phyloP scores from a whole-genome alignment of 2,888 invertebrate species.

The Ceraclea dissimilis region DNA sequence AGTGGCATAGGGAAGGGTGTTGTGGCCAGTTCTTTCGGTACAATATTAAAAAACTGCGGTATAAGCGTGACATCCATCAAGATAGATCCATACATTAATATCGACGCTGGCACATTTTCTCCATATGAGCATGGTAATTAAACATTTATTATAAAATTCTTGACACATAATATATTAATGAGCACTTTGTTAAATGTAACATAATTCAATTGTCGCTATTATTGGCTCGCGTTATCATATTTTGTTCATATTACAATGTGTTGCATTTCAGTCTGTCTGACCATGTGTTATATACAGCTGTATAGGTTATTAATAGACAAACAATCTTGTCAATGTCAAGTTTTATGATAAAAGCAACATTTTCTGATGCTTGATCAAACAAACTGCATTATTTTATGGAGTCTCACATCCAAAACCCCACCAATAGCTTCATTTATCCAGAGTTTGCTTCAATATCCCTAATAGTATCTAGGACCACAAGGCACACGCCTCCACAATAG shows the following conservation, averaged over 20 bases:
- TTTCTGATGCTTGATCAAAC: no score
- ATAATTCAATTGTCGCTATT: no score
- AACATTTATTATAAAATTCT: neutral
- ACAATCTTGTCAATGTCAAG: conserved; percentile 19
- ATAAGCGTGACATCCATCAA: conserved; percentile 97
- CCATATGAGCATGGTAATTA: conserved; percentile 91
- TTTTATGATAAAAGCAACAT: neutral
- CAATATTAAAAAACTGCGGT: conserved; percentile 90
- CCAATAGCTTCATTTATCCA: no score
- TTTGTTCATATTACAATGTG: no score
- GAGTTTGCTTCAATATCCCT: no score
- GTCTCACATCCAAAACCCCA: no score
- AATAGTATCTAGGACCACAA: no score
- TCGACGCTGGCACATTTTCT: conserved; percentile 98
- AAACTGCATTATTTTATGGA: no score
- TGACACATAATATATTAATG: neutral
- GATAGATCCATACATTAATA: conserved; percentile 99
- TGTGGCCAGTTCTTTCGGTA: conserved; percentile 91
- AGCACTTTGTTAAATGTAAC: neutral
- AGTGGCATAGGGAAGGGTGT: conserved; percentile 98
- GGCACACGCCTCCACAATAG: no score
- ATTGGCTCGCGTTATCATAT: no score
- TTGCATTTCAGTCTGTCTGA: no score
- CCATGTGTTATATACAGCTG: conserved; percentile 12
- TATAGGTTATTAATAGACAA: conserved; percentile 17